Evolutionary conservation across 2,888 invertebrate species (phyloP), one percentile per base, ranked within the genome.

Genomic region (Napeogenes sylphis): DNA sequence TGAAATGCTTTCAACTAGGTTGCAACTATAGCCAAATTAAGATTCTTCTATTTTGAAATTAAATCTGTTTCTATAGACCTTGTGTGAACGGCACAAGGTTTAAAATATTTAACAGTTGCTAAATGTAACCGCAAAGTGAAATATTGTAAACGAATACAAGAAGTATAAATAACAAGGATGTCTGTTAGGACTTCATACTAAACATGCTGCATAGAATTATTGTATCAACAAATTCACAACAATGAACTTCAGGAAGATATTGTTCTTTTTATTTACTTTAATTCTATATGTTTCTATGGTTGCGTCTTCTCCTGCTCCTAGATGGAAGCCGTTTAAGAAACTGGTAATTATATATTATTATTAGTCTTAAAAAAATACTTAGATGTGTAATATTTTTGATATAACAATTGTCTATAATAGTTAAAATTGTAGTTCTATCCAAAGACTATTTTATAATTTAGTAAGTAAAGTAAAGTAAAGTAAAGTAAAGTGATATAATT

Each of bases 281-380:
- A 54, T 76, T 10, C 33, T 73, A 46, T 70, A 68, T 14, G 14
- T 74, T 35, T 62, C 68, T 4, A 54, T 67, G n/a, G 73, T 73
- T 5, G 61, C 65, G 5, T 73, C 71, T 0, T 72, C 72, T 4
- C 77, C 72, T 0, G 74, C 71, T 2, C 77, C 78, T 0, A 71
- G 66, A 54, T 77, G 76, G 75, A 78, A 74, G 21, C 65, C 71
- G 0, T 77, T 76, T 33, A 78, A 76, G 59, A 76, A 75, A 70
- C 64, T 78, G 67, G 78, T 78, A 71, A 69, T 72, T 71, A 61
- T 3, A 21, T 51, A 33, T 32, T 58, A 2, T 51, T 47, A 4
- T 13, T 46, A 2, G 14, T 42, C 10, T 42, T 6, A 35, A 35
- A 35, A 35, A 5, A 35, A 35, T 21, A 21, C 21, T 21, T 21